Evolutionary conservation across 2,113 vertebrate species (phyloP).

Genomic region (Platysteira castanea): DNA sequence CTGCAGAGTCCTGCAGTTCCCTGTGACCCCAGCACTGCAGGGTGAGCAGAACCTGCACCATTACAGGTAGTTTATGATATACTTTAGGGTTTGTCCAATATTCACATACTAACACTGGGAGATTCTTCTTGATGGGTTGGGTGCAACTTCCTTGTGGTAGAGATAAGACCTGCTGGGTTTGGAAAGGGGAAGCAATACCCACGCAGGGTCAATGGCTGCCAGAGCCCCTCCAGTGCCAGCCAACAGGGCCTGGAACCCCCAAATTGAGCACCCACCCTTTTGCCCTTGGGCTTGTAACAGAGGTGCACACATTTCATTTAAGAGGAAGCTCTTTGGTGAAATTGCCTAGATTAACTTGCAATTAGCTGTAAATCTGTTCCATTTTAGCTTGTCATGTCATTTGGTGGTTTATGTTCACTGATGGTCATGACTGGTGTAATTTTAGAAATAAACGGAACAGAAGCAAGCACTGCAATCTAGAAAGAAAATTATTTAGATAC

Average conservation of each 20-base stretch:
- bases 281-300: background rate
- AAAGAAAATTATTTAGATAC: background rate
- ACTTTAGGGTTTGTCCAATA: background rate
- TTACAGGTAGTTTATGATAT: background rate
- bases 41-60: background rate
- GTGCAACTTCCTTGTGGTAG: background rate
- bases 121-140: background rate
- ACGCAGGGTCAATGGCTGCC: background rate
- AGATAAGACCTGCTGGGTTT: background rate
- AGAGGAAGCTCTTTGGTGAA: background rate
- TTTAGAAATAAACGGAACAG: background rate
- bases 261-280: background rate
- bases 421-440: background rate
- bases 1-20: background rate
- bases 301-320: background rate
- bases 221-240: background rate
- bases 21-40: background rate
- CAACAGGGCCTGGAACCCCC: background rate
- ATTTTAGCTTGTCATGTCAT: background rate
- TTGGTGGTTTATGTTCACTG: background rate
- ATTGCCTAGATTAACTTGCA: background rate
- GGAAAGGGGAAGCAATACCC: background rate
- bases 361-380: fast-evolving
- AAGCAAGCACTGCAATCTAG: background rate
- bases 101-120: background rate